Conservation (phyloP, 2,797 vertebrate species). For the Acipenser transmontanus region DNA sequence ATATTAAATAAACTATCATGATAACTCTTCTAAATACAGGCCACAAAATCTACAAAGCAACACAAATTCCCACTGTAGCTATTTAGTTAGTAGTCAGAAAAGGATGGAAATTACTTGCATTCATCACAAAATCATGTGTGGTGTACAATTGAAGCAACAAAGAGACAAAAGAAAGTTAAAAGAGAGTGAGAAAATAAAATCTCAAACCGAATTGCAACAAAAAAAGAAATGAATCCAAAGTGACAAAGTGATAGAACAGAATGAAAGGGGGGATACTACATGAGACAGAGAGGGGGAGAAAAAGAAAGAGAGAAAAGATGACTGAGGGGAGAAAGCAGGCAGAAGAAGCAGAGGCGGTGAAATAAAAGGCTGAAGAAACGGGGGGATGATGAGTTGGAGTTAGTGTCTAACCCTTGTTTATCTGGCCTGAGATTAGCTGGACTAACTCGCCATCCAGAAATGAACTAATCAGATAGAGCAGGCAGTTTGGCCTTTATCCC, state of each 20-base stretch:
- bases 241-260: background rate
- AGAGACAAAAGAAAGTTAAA: too few relatives aligned
- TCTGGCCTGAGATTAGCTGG: background rate
- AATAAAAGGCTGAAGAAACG: background rate
- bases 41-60: too few relatives aligned
- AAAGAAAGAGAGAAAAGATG: background rate
- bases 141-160: too few relatives aligned
- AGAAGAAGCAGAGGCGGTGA: background rate
- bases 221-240: background rate
- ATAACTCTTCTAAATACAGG: too few relatives aligned
- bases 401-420: constrained; percentile 17
- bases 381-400: constrained; percentile 8
- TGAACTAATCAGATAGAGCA: background rate
- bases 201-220: background rate
- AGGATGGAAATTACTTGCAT: too few relatives aligned
- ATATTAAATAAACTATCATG: too few relatives aligned
- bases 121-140: too few relatives aligned
- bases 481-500: background rate
- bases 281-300: constrained; percentile 1
- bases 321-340: constrained; percentile 13
- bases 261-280: background rate
- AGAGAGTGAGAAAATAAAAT: too few relatives aligned
- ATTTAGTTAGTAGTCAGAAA: too few relatives aligned
- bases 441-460: background rate
- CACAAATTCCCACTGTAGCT: too few relatives aligned